phyloP scores from a whole-genome alignment of 2,888 invertebrate genomes.

The Diadegma fenestrale region DNA sequence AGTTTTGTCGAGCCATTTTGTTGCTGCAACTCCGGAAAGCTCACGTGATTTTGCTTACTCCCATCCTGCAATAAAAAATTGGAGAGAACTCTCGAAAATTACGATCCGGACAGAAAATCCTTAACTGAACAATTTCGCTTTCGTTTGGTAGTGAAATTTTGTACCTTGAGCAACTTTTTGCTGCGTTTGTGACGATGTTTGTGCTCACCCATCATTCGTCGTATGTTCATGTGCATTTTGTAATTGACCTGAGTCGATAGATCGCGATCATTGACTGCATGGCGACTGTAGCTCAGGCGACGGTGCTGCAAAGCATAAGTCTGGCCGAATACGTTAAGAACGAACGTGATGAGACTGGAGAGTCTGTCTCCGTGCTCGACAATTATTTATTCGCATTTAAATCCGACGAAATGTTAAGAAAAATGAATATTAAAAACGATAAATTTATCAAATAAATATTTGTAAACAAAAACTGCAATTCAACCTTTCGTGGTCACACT shows the following conservation, averaged over 20 bases:
- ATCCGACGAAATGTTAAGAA: background rate
- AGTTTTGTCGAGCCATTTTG: constrained; percentile 95
- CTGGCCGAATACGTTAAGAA: constrained; percentile 70
- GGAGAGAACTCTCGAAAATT: background rate
- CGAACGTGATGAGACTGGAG: constrained; percentile 60
- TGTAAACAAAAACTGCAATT: background rate
- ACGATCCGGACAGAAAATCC: too few relatives aligned
- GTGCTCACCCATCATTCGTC: constrained; percentile 94
- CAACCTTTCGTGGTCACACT: too few relatives aligned
- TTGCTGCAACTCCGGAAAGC: constrained; percentile 95
- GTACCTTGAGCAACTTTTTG: constrained; percentile 93
- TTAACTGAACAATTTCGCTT: background rate
- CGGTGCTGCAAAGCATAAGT: constrained; percentile 89
- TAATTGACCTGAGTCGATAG: constrained; percentile 94
- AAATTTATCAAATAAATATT: background rate
- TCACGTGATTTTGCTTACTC: constrained; percentile 94
- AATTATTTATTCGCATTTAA: constrained; percentile 6
- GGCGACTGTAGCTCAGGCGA: constrained; percentile 95
- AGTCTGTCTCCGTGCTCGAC: constrained; percentile 59
- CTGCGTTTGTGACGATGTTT: constrained; percentile 93
- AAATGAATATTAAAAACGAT: background rate
- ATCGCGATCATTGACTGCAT: constrained; percentile 95
- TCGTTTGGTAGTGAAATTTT: background rate
- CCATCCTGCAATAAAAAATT: constrained; percentile 88
- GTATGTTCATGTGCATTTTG: constrained; percentile 95